Evolutionary conservation across 2,113 vertebrate species (phyloP), one percentile per base, ranked within the genome.

Genomic region (Gobio gobio): DNA sequence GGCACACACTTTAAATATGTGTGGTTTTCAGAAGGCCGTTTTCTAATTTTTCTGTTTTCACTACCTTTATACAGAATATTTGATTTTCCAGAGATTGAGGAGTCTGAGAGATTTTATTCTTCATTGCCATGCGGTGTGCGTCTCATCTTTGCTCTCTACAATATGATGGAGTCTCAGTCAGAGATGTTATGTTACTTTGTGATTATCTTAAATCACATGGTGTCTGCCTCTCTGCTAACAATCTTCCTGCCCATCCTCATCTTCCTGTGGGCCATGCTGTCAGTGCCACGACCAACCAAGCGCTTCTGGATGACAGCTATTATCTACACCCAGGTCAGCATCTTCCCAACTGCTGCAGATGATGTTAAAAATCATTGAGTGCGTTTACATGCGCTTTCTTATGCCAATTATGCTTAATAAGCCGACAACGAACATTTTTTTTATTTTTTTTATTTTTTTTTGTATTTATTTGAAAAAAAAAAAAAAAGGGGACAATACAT

Each of bases 301-400:
- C 88, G 90, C 83, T 95, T 95, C 86, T 94, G 95, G 94, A 94
- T 94, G 94, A 93, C 93, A 0, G 94, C 93, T 0, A 95, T 95
- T 18, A 93, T 95, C 86, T 94, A 96, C 92, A 95, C 93, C 2
- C 94, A 96, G 93, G 95, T 95, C 76, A 82, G 56, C 20, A 14
- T 43, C 14, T 49, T 10, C 20, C 18, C 68, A 20, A 40, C 16
- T 18, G 14, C n/a, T 76, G 24, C n/a, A 24, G 26, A 16, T 12
- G 13, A 56, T 29, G 66, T 68, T 14, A 56, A 7, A 18, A 18
- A 54, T 54, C 16, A 54, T 40, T 40, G 36, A 40, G 36, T 40
- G 36, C 4, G 5, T 40, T 40, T 40, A 40, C 0, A 5, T 40
- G 36, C 36, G 4, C 36, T 0, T 5, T 33, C 33, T 40, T 40